phyloP scores from a whole-genome alignment of 2,888 invertebrate species.

The Physocephala rufipes region DNA sequence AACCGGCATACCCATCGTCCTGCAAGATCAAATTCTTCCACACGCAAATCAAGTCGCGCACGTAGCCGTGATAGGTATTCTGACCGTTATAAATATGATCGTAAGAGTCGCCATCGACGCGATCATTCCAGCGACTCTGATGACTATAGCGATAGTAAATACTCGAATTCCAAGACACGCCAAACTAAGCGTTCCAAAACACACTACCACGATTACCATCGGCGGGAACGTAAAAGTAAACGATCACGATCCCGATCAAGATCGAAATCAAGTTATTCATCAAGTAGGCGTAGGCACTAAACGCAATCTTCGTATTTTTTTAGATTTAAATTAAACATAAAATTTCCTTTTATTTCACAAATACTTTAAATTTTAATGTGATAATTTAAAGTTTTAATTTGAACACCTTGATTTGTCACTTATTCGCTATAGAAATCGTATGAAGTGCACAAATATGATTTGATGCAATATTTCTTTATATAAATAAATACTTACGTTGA shows the following conservation, averaged over 20 bases:
- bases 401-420: no score
- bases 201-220: slow-evolving; percentile 42
- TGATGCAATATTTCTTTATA: slow-evolving; percentile 12
- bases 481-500: slow-evolving; percentile 29
- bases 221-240: slow-evolving; percentile 44
- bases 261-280: slow-evolving; percentile 56
- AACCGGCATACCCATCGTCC: slow-evolving; percentile 35
- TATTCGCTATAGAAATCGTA: neutral
- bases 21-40: slow-evolving; percentile 32
- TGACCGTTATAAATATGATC: slow-evolving; percentile 35
- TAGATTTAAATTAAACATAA: neutral
- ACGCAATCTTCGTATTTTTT: neutral
- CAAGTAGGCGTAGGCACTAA: slow-evolving; percentile 44
- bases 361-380: neutral
- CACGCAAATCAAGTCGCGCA: slow-evolving; percentile 32
- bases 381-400: no score
- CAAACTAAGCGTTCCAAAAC: slow-evolving; percentile 37
- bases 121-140: slow-evolving; percentile 54
- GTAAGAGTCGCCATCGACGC: slow-evolving; percentile 41
- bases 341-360: neutral
- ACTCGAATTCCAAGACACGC: slow-evolving; percentile 24
- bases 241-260: slow-evolving; percentile 52
- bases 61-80: slow-evolving; percentile 31
- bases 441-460: neutral
- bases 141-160: slow-evolving; percentile 46